Conservation (phyloP, 2,113 vertebrate species). For the Xenus cinereus region DNA sequence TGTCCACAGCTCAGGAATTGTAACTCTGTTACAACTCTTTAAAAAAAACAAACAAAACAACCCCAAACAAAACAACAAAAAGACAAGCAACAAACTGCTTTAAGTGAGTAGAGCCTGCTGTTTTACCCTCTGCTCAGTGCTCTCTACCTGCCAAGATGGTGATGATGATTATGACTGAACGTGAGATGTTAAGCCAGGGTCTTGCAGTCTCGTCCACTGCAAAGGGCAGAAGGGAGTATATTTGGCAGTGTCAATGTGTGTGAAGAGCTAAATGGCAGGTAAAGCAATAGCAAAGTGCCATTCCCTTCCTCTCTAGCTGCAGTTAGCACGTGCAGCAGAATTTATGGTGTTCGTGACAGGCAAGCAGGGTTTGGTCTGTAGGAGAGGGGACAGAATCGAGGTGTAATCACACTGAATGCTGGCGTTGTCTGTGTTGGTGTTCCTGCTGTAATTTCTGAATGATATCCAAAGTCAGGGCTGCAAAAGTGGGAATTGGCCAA, state of each 20-base stretch:
- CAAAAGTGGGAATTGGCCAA: not conserved
- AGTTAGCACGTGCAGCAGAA: not conserved
- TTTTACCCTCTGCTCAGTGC: not conserved
- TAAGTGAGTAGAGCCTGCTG: not conserved
- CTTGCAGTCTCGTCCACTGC: not conserved
- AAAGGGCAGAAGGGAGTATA: not conserved
- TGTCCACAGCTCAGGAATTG: not conserved
- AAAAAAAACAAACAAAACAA: not conserved
- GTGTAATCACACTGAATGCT: not conserved
- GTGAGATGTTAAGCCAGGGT: not conserved
- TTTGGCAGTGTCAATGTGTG: not conserved
- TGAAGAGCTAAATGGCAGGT: not conserved
- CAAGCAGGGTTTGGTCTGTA: too few relatives aligned
- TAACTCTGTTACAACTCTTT: not conserved
- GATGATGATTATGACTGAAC: not conserved
- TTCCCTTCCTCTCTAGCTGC: not conserved
- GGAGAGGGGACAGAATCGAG: not conserved
- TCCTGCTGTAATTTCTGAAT: not conserved
- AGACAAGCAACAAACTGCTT: not conserved
- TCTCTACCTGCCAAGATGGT: not conserved
- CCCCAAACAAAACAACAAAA: not conserved
- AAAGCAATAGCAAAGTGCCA: not conserved
- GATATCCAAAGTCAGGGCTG: not conserved
- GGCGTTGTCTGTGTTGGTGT: too few relatives aligned
- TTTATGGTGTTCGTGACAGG: not conserved